phyloP scores from a whole-genome alignment of 1,140 invertebrate species.

The Solen grandis region DNA sequence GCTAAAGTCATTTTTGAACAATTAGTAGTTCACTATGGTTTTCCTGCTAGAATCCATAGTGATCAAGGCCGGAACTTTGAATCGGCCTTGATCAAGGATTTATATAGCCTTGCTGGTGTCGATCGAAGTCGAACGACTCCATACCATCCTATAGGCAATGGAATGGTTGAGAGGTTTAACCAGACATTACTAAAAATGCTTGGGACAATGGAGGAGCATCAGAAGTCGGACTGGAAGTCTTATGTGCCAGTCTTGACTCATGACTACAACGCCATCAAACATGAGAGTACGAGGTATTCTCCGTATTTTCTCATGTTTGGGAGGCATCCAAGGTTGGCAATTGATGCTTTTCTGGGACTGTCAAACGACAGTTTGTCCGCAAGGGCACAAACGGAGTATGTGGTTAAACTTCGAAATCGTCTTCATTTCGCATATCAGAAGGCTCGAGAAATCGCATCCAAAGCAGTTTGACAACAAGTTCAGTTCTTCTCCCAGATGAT shows the following conservation, averaged over 20 bases:
- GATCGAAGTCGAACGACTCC: conserved; percentile 36
- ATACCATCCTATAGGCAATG: too few species aligned
- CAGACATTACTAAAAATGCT: conserved; percentile 57
- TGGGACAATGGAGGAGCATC: too few species aligned
- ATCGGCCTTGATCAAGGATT: too few species aligned
- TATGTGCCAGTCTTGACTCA: conserved; percentile 46
- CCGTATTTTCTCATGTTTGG: too few species aligned
- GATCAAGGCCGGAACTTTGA: too few species aligned
- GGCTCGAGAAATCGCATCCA: conserved; percentile 35
- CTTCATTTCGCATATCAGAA: too few species aligned
- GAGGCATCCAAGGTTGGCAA: too few species aligned
- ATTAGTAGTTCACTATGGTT: too few species aligned
- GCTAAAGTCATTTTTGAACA: too few species aligned
- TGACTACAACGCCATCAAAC: conserved; percentile 52
- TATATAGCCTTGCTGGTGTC: conserved; percentile 20
- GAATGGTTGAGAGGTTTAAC: conserved; percentile 48
- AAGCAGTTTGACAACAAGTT: conserved; percentile 3
- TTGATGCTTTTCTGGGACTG: too few species aligned
- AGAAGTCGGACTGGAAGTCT: too few species aligned
- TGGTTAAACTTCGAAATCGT: conserved; percentile 9
- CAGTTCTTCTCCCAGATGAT: conserved; percentile 26
- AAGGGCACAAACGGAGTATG: conserved; percentile 1
- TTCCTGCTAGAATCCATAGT: too few species aligned
- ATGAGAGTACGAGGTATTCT: conserved; percentile 49
- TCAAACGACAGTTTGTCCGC: neutral